These are phyloP conservation scores for Pomatorhinus ruficollis DNA, from an alignment of 2,113 vertebrate genomes.

Conservation along the genomic window DNA sequence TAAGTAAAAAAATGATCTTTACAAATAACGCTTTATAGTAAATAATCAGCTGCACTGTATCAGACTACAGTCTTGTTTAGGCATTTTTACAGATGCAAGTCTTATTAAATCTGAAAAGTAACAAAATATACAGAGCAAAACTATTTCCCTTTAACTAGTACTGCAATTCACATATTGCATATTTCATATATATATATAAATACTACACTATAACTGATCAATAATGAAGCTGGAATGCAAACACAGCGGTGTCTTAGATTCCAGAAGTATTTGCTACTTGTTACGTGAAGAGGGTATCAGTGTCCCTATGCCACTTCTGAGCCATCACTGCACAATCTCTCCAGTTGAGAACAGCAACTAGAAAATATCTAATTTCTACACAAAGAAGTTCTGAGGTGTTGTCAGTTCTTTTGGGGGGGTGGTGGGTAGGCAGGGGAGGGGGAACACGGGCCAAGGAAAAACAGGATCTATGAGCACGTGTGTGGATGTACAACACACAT, in stretches of 20 bases:
- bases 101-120: slow-evolving; percentile 81
- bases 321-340: neutral
- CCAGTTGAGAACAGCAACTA: neutral
- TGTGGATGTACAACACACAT: accelerated
- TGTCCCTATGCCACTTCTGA: neutral
- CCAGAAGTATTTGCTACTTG: slow-evolving; percentile 15
- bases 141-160: slow-evolving; percentile 78
- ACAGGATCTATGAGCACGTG: neutral
- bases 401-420: neutral
- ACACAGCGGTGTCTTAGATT: slow-evolving; percentile 39
- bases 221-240: slow-evolving; percentile 61
- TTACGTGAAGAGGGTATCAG: neutral
- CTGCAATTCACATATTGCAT: slow-evolving; percentile 73
- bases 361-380: neutral
- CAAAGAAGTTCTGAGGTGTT: neutral
- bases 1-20: slow-evolving; percentile 68
- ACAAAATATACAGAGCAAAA: slow-evolving; percentile 94
- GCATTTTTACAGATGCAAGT: slow-evolving; percentile 72
- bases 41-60: slow-evolving; percentile 23
- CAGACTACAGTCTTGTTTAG: slow-evolving; percentile 66
- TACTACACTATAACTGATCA: slow-evolving; percentile 77
- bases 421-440: neutral
- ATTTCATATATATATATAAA: slow-evolving; percentile 80
- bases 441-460: neutral
- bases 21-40: slow-evolving; percentile 46